These are phyloP conservation scores for Antedon mediterranea DNA, from an alignment of 53 echinoderm and acorn worm genomes.

Conservation along the genomic window DNA sequence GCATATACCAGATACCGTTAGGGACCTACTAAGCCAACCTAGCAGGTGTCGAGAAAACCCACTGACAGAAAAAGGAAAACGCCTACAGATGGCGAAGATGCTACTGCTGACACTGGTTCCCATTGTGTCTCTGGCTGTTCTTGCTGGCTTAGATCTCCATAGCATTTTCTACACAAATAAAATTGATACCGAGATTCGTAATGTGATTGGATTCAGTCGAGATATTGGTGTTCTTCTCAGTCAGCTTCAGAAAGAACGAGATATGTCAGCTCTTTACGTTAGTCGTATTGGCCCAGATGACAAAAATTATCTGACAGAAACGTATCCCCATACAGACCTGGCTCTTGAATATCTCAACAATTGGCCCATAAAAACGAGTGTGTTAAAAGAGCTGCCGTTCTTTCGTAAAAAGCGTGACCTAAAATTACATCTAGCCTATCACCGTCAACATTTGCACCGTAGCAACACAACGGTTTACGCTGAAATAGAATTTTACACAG, in stretches of 20 bases:
- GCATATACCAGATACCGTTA: slow-evolving; percentile 16
- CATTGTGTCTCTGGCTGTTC: slow-evolving; percentile 41
- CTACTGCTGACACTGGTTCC: slow-evolving; percentile 54
- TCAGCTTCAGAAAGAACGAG: slow-evolving; percentile 56
- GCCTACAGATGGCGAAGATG: slow-evolving; percentile 68
- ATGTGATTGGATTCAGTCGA: slow-evolving; percentile 65
- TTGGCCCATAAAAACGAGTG: slow-evolving; percentile 72
- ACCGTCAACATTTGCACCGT: slow-evolving; percentile 34
- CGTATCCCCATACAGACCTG: slow-evolving; percentile 53
- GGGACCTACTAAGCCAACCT: slow-evolving; percentile 16
- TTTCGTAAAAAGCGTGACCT: slow-evolving; percentile 60
- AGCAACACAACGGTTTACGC: slow-evolving; percentile 53
- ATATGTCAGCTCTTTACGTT: slow-evolving; percentile 78
- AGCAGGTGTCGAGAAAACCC: slow-evolving; percentile 66
- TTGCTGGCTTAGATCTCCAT: slow-evolving; percentile 47
- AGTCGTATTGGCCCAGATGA: slow-evolving; percentile 61
- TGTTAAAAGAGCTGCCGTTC: slow-evolving; percentile 60
- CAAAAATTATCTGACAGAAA: slow-evolving; percentile 54
- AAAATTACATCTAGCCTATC: slow-evolving; percentile 39
- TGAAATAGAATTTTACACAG: slow-evolving; percentile 70
- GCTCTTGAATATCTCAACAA: slow-evolving; percentile 54
- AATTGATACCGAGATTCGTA: slow-evolving; percentile 53
- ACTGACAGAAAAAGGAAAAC: slow-evolving; percentile 51
- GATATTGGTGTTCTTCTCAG: slow-evolving; percentile 71
- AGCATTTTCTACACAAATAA: slow-evolving; percentile 19